These are phyloP conservation scores for Antechinus stuartii DNA, from an alignment of 2,113 vertebrate genomes.

Conservation along the genomic window DNA sequence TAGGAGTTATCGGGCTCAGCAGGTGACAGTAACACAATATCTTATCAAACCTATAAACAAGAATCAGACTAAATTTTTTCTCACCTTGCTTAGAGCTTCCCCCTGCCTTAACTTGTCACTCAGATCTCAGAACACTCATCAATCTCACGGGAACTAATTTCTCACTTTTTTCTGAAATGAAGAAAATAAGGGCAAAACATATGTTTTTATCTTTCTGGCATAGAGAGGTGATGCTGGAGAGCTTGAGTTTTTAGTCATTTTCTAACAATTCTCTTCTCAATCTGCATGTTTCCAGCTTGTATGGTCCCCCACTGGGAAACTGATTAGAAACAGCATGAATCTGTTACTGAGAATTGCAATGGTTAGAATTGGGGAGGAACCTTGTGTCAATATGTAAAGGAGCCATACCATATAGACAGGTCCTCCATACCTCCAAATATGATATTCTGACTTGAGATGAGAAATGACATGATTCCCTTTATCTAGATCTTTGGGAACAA, in stretches of 20 bases:
- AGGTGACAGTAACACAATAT: neutral
- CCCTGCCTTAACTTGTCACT: neutral
- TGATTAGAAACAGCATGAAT: conserved; percentile 69
- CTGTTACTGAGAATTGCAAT: conserved; percentile 45
- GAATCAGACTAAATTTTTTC: neutral
- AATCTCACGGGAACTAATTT: conserved; percentile 39
- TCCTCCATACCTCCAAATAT: neutral
- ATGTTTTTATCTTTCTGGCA: conserved; percentile 63
- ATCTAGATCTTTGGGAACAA: neutral
- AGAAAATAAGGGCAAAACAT: conserved; percentile 40
- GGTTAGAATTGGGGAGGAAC: conserved; percentile 4
- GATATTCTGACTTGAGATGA: neutral
- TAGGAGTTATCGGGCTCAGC: neutral
- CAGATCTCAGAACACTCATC: neutral
- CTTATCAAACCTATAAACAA: conserved; percentile 21
- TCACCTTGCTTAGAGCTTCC: neutral
- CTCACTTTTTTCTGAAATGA: neutral
- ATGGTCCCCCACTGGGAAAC: conserved; percentile 62
- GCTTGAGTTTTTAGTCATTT: conserved; percentile 59
- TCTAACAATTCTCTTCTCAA: conserved; percentile 19
- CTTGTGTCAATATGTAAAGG: conserved; percentile 16
- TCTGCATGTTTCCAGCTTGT: conserved; percentile 48
- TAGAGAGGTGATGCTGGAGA: conserved; percentile 59
- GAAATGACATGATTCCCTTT: conserved; percentile 28
- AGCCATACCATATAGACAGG: neutral